phyloP scores from a whole-genome alignment of 2,888 invertebrate species.

The Amorpha juglandis region DNA sequence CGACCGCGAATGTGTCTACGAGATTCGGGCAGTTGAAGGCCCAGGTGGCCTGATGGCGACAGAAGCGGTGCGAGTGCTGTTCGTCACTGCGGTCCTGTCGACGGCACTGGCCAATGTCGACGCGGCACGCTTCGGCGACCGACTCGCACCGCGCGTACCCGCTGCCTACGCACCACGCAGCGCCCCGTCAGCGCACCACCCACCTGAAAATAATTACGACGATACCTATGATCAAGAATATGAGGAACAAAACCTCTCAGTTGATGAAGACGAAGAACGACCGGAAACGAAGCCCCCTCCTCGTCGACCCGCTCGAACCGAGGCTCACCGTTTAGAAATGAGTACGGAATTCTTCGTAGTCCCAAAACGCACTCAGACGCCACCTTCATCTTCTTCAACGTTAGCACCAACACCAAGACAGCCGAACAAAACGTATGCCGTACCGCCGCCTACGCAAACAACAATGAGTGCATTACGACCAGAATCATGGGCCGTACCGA shows the following conservation, averaged over 20 bases:
- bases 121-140: conserved; percentile 73
- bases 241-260: conserved; percentile 56
- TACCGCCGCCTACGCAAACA: conserved; percentile 51
- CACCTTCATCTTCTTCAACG: conserved; percentile 60
- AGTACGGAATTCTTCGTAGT: conserved; percentile 93
- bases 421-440: conserved; percentile 46
- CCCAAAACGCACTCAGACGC: conserved; percentile 81
- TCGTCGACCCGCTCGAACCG: conserved; percentile 70
- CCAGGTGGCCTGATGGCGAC: conserved; percentile 72
- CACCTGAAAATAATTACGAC: conserved; percentile 63
- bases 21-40: conserved; percentile 68
- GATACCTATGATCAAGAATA: conserved; percentile 68
- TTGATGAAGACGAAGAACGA: conserved; percentile 52
- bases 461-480: conserved; percentile 82
- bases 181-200: conserved; percentile 56
- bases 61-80: conserved; percentile 64
- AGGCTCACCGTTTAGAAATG: conserved; percentile 88
- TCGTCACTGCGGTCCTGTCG: conserved; percentile 64
- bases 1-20: conserved; percentile 64
- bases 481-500: conserved; percentile 96
- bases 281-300: conserved; percentile 59
- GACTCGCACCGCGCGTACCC: conserved; percentile 72
- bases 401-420: conserved; percentile 30
- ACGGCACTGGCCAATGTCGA: conserved; percentile 56
- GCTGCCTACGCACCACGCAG: conserved; percentile 69